Evolutionary conservation across 1,140 invertebrate genomes (phyloP).

Genomic region (Camponotus floridanus): DNA sequence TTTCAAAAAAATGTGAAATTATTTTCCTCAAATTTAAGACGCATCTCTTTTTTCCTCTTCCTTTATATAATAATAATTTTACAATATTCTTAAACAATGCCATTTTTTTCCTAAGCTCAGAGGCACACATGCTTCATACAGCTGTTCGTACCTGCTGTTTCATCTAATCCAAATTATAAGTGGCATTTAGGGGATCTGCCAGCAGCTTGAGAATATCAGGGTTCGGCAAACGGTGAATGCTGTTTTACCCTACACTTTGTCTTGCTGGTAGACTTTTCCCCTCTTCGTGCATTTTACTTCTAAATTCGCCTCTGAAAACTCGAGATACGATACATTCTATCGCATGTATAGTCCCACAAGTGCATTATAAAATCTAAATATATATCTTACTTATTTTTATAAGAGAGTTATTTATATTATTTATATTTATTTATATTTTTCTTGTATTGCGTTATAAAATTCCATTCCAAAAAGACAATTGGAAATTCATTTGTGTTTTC

Average conservation of each 20-base stretch:
- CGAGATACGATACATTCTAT: not conserved
- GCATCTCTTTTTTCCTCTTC: too few species aligned
- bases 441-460: too few species aligned
- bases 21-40: not conserved
- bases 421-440: too few species aligned
- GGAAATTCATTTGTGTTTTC: not conserved
- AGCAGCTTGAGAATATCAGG: conserved; percentile 62
- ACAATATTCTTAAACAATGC: not conserved
- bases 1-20: not conserved
- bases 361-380: not conserved
- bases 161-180: conserved; percentile 42
- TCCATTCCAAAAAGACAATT: too few species aligned
- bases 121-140: conserved; percentile 9
- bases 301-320: not conserved
- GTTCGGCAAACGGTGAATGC: conserved; percentile 68
- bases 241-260: conserved; percentile 57
- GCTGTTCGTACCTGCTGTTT: conserved; percentile 31
- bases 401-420: too few species aligned
- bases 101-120: not conserved
- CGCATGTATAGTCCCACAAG: not conserved
- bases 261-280: not conserved
- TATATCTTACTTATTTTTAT: not conserved
- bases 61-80: conserved; percentile 9
- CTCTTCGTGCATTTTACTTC: not conserved
- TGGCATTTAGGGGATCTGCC: conserved; percentile 65